These are phyloP conservation scores for Saxidomus purpurata DNA, from an alignment of 1,140 invertebrate genomes.

Conservation along the genomic window DNA sequence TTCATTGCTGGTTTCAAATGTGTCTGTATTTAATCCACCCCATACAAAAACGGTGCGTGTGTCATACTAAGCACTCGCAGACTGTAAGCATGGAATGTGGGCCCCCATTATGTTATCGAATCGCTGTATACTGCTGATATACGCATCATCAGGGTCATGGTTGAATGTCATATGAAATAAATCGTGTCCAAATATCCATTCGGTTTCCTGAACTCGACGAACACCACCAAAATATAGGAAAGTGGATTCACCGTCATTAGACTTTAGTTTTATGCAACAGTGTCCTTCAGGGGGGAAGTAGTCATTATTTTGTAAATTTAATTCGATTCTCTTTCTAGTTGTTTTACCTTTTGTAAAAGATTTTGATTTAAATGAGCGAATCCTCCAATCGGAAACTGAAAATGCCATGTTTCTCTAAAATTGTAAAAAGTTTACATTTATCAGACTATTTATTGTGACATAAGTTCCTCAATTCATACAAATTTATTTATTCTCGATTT, in stretches of 20 bases:
- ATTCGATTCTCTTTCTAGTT: conserved; percentile 15
- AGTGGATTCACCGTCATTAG: background rate
- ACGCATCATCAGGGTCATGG: background rate
- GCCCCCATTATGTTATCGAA: background rate
- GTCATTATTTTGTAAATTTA: background rate
- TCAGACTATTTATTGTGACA: background rate
- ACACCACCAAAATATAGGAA: conserved; percentile 29
- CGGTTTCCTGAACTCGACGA: background rate
- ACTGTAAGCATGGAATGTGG: conserved; percentile 22
- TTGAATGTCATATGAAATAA: conserved; percentile 9
- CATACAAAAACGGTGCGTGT: background rate
- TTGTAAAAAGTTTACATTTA: background rate
- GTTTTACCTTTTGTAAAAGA: background rate
- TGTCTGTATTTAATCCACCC: background rate
- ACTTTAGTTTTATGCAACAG: conserved; percentile 11
- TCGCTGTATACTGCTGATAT: background rate
- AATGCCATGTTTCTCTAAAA: background rate
- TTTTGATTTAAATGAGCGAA: conserved; percentile 32
- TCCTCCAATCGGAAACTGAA: background rate
- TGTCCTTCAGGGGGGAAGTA: conserved; percentile 25
- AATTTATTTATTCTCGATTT: background rate
- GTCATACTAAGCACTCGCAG: background rate
- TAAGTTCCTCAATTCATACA: background rate
- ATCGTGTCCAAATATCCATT: background rate
- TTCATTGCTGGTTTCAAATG: conserved; percentile 17